These are phyloP conservation scores for Vannuccia rotundouncinata DNA, from an alignment of 2,888 invertebrate genomes.

Conservation along the genomic window DNA sequence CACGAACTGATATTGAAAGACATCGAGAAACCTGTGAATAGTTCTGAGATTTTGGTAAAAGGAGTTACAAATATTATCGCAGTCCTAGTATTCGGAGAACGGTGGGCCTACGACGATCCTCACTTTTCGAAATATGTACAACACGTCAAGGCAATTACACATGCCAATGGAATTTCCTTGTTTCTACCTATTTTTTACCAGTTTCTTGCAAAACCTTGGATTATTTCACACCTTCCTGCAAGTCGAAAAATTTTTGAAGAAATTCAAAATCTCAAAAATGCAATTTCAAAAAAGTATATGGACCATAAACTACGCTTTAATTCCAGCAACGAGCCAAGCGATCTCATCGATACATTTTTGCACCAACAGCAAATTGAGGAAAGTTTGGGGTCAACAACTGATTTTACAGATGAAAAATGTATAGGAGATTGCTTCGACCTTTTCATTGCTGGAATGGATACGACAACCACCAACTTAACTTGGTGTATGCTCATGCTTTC, in stretches of 20 bases:
- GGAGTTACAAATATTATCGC: background rate
- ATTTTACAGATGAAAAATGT: background rate
- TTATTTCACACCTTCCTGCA: background rate
- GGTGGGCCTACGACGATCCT: background rate
- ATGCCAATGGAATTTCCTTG: background rate
- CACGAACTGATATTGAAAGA: background rate
- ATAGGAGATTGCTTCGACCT: conserved; percentile 32
- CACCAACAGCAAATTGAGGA: background rate
- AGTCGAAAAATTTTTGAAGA: background rate
- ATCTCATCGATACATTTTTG: background rate
- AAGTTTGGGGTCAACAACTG: background rate
- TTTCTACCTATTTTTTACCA: background rate
- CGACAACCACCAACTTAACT: conserved; percentile 27
- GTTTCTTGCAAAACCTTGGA: background rate
- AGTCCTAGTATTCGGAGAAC: background rate
- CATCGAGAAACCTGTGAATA: background rate
- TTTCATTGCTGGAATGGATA: conserved; percentile 32
- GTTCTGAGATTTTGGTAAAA: background rate
- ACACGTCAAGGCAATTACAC: background rate
- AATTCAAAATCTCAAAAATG: background rate
- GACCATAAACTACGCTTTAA: background rate
- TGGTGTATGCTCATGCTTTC: conserved; percentile 18
- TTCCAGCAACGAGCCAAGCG: background rate
- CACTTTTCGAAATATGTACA: background rate
- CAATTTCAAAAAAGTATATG: background rate